These are phyloP conservation scores for Phalacrocorax carbo DNA, from an alignment of 2,113 vertebrate genomes.

Conservation along the genomic window DNA sequence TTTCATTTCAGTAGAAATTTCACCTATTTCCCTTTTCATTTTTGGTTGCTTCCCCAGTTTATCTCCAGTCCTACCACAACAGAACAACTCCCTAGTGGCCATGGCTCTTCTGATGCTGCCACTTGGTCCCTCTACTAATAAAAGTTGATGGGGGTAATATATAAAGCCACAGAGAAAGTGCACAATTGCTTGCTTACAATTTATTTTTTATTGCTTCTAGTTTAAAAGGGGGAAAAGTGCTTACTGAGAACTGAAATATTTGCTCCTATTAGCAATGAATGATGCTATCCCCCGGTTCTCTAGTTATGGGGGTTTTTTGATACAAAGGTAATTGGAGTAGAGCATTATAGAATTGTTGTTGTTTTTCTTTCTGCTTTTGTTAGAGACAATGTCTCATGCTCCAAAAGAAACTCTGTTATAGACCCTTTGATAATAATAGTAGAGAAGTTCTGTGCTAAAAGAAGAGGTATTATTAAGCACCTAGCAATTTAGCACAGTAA, in stretches of 20 bases:
- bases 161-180: not conserved
- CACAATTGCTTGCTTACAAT: not conserved
- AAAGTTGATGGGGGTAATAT: not conserved
- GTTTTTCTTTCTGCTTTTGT: conserved; percentile 4
- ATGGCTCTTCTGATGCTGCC: not conserved
- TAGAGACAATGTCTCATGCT: not conserved
- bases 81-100: not conserved
- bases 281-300: not conserved
- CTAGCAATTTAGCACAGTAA: conserved; percentile 44
- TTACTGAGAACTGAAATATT: not conserved
- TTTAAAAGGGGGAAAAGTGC: not conserved
- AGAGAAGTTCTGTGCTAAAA: not conserved
- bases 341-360: not conserved
- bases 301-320: not conserved
- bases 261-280: not conserved
- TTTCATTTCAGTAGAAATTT: not conserved
- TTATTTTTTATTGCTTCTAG: not conserved
- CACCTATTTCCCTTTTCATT: not conserved
- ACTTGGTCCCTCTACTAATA: not conserved
- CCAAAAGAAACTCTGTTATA: not conserved
- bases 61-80: not conserved
- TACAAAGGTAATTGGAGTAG: not conserved
- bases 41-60: not conserved
- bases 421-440: conserved; percentile 29
- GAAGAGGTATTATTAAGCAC: conserved; percentile 13